A percentile compares a stretch with the other conserved stretches of the same genome.
Conservation (phyloP, 2,797 vertebrate species). For the Urophycis tenuis region DNA sequence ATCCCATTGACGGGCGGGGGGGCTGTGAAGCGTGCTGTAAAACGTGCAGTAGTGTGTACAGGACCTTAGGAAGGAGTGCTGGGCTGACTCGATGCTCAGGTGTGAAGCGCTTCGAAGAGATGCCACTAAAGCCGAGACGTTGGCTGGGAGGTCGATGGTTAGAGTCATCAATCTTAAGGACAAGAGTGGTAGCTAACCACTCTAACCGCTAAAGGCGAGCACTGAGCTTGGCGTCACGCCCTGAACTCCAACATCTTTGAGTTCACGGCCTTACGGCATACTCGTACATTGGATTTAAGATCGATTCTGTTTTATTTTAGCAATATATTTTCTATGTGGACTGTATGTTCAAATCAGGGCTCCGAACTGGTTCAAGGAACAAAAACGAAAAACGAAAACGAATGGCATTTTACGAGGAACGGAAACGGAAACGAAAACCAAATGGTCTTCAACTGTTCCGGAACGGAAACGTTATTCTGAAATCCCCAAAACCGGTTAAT, state of each 20-base stretch:
- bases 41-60: constrained; percentile 7
- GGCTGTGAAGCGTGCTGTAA: neutral
- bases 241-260: neutral
- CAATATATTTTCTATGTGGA: neutral
- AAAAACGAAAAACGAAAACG: too few relatives aligned
- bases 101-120: neutral
- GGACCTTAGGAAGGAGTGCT: neutral
- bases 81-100: neutral
- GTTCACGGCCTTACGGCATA: neutral
- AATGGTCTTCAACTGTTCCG: too few relatives aligned
- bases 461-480: too few relatives aligned
- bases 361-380: too few relatives aligned
- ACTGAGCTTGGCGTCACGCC: neutral
- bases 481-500: too few relatives aligned
- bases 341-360: neutral
- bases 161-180: neutral
- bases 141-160: neutral
- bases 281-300: neutral
- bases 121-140: too few relatives aligned
- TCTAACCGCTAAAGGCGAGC: neutral
- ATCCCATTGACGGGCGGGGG: neutral
- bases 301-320: neutral
- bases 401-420: too few relatives aligned
- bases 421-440: too few relatives aligned
- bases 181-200: neutral